Evolutionary conservation across 2,888 invertebrate species (phyloP).

Genomic region (Eledona agricola): DNA sequence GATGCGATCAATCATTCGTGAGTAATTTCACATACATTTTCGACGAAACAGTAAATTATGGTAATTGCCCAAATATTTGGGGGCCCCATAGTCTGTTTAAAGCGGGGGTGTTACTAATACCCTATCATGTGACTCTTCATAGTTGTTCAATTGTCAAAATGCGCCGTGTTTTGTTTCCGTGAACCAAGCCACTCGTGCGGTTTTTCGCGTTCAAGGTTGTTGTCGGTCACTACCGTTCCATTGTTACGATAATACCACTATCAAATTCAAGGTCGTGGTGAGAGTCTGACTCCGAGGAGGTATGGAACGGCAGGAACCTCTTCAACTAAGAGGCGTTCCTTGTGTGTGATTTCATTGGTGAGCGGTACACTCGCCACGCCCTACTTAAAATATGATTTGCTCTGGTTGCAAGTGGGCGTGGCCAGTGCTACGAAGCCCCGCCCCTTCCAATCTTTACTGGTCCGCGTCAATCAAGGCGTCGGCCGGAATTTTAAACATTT

Average conservation of each 20-base stretch:
- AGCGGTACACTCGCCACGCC: conserved; percentile 3
- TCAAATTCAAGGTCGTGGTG: conserved; percentile 33
- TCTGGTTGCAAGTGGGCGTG: not conserved
- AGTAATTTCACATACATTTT: no score
- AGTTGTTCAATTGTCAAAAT: no score
- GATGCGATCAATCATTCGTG: no score
- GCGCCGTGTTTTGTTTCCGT: no score
- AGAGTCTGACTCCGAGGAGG: conserved; percentile 13
- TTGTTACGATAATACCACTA: conserved; percentile 33
- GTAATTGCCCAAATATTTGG: no score
- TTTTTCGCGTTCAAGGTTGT: conserved; percentile 25
- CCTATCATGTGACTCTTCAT: no score
- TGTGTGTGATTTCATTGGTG: no score
- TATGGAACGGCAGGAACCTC: conserved; percentile 22
- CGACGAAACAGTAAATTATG: no score
- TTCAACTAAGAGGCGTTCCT: no score
- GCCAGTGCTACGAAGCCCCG: not conserved
- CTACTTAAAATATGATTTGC: conserved; percentile 2
- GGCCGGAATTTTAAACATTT: conserved; percentile 4
- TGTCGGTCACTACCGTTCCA: conserved; percentile 27
- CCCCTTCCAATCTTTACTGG: not conserved
- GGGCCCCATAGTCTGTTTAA: no score
- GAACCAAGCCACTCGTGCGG: no score
- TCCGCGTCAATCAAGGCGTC: conserved; percentile 5
- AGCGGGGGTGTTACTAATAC: no score